A percentile compares a stretch with the other conserved stretches of the same genome.
Conservation (phyloP, 2,113 vertebrate genomes). For the Limanda limanda region DNA sequence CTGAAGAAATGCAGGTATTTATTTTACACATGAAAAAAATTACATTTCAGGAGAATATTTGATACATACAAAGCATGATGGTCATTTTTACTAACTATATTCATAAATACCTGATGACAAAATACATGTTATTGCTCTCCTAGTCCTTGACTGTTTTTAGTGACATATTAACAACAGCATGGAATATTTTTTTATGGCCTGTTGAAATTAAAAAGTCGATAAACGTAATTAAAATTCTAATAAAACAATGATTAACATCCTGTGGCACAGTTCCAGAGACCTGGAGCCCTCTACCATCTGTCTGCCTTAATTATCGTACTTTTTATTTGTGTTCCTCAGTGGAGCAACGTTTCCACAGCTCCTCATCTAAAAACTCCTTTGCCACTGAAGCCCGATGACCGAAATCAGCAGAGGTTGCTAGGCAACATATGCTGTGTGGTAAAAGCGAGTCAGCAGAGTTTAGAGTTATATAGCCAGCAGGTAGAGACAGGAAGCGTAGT, state of each 20-base stretch:
- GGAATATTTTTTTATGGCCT: background rate
- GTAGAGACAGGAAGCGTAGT: background rate
- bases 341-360: slow-evolving; percentile 10
- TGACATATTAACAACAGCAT: background rate
- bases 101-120: too few relatives aligned
- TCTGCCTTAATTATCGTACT: background rate
- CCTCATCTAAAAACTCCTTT: slow-evolving; percentile 16
- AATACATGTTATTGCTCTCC: too few relatives aligned
- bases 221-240: background rate
- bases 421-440: slow-evolving; percentile 40
- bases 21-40: too few relatives aligned
- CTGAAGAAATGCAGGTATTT: too few relatives aligned
- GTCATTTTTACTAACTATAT: too few relatives aligned
- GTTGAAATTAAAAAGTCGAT: slow-evolving; percentile 7
- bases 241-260: slow-evolving; percentile 1
- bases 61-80: too few relatives aligned
- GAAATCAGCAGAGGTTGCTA: slow-evolving; percentile 51
- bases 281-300: slow-evolving; percentile 6
- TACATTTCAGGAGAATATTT: too few relatives aligned
- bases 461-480: background rate
- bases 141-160: background rate
- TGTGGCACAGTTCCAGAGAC: background rate
- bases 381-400: slow-evolving; percentile 5
- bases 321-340: slow-evolving; percentile 26
- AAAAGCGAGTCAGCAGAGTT: slow-evolving; percentile 30